Evolutionary conservation across 2,113 vertebrate species (phyloP), one percentile per base, ranked within the genome.

Genomic region (Strigops habroptila): DNA sequence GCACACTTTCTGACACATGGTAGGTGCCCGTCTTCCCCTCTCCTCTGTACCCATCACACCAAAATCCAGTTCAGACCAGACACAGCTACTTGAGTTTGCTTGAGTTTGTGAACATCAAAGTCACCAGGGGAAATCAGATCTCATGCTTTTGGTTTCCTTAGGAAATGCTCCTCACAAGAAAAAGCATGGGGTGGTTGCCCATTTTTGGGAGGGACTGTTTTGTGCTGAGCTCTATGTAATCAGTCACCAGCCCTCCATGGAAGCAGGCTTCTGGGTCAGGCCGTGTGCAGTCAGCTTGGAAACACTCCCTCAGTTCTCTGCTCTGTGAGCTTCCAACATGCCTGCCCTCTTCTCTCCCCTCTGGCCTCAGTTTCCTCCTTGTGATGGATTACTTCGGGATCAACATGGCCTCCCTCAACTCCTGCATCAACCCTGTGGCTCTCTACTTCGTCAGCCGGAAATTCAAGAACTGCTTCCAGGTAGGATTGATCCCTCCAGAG

Each of bases 381-480:
- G 98, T 99, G 97, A 98, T 99, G 98, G 98, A 99, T 97, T 99
- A 99, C 95, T 99, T 99, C 0, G 99, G 99, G 53, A 99, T 99
- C 97, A 99, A 99, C 97, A 99, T 99, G 99, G 99, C 99, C 79
- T 99, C 99, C 19, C 96, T 99, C 82, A 99, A 99, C 96, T 99
- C 99, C 97, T 99, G 99, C 97, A 99, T 99, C 94, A 99, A 99
- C 92, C 99, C 99, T 0, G 98, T 99, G 88, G 99, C 99, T 39
- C 98, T 99, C 82, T 99, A 99, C 97, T 99, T 99, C 3, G 98
- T 99, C 96, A 99, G 99, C 90, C 97, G 98, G 91, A 99, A 99
- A 97, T 99, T 99, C 96, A 99, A 99, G 98, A 99, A 99, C 93
- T 99, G 99, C 84, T 99, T 99, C 96, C 98, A 99, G 98, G 99